Percentiles rank a stretch among this genome's conserved stretches.
Conservation (phyloP, 1,140 invertebrate genomes). For the Euwallacea fornicatus region DNA sequence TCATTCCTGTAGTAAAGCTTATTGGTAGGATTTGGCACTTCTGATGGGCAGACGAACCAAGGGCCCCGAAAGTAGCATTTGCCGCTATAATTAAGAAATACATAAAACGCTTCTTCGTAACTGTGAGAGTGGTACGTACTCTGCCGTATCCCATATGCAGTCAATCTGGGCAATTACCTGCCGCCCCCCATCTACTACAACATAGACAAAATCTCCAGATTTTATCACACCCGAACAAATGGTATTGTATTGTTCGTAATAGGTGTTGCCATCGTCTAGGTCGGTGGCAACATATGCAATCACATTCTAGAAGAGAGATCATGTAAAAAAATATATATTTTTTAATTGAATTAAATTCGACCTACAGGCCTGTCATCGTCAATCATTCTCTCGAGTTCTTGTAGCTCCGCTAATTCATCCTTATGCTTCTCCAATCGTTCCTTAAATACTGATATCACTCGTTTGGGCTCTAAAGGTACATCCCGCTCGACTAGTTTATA, state of each 20-base stretch:
- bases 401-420: slow-evolving; percentile 84
- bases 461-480: slow-evolving; percentile 74
- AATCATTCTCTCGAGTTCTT: slow-evolving; percentile 72
- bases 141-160: slow-evolving; percentile 87
- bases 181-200: slow-evolving; percentile 81
- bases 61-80: slow-evolving; percentile 92
- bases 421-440: slow-evolving; percentile 89
- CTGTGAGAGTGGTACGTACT: slow-evolving; percentile 59
- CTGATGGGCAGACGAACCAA: slow-evolving; percentile 85
- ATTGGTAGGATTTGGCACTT: slow-evolving; percentile 75
- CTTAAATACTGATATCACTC: slow-evolving; percentile 91
- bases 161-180: slow-evolving; percentile 93
- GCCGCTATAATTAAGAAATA: slow-evolving; percentile 61
- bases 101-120: slow-evolving; percentile 6
- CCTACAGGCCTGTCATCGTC: slow-evolving; percentile 60
- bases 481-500: slow-evolving; percentile 71
- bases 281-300: slow-evolving; percentile 63
- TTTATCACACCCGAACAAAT: slow-evolving; percentile 78
- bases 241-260: slow-evolving; percentile 91
- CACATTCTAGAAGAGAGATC: slow-evolving; percentile 62
- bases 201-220: slow-evolving; percentile 93
- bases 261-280: slow-evolving; percentile 74
- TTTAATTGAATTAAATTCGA: slow-evolving; percentile 10
- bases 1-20: slow-evolving; percentile 94
- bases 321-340: slow-evolving; percentile 8